Conservation (phyloP, 2,797 vertebrate species). For the Phataginus tetradactyla region DNA sequence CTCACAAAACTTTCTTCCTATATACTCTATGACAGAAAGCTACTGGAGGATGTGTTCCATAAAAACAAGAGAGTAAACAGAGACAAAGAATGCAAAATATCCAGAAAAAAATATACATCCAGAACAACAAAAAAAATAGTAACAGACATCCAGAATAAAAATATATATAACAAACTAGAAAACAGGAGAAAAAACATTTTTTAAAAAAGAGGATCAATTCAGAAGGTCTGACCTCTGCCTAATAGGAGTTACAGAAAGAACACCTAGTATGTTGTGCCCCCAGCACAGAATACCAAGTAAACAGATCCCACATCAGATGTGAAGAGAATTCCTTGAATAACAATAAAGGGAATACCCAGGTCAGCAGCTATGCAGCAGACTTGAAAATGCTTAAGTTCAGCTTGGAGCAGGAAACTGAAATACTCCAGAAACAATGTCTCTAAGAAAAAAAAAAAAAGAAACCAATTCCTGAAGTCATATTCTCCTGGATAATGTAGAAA, state of each 20-base stretch:
- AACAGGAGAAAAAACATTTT: too few relatives aligned
- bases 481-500: background rate
- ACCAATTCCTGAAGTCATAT: background rate
- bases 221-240: too few relatives aligned
- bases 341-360: background rate
- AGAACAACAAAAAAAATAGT: too few relatives aligned
- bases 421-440: background rate
- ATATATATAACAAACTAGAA: too few relatives aligned
- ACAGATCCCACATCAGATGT: background rate
- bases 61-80: background rate
- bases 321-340: background rate
- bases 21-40: background rate
- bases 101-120: background rate
- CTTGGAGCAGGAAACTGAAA: background rate
- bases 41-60: background rate
- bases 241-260: too few relatives aligned
- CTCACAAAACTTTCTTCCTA: conserved; percentile 12
- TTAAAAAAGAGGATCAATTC: too few relatives aligned
- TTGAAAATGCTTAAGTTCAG: background rate
- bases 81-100: background rate
- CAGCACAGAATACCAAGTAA: too few relatives aligned
- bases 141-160: too few relatives aligned
- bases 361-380: background rate
- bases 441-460: background rate
- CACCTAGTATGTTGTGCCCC: too few relatives aligned